phyloP scores from a whole-genome alignment of 2,888 invertebrate genomes.

The Caenorhabditis parvicauda region DNA sequence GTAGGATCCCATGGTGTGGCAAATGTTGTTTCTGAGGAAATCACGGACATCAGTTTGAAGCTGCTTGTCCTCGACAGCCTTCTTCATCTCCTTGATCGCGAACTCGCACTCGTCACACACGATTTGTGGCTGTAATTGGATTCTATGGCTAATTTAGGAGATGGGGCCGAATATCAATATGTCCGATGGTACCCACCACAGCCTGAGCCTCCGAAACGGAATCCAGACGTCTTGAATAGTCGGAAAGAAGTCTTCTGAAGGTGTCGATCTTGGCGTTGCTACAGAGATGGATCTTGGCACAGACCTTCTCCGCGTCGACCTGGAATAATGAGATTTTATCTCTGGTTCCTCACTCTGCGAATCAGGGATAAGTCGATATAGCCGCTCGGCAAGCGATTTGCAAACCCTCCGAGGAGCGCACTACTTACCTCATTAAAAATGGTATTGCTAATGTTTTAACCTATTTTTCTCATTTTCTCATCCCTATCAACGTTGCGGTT shows the following conservation, averaged over 20 bases:
- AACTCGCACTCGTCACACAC: slow-evolving; percentile 61
- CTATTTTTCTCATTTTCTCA: no score
- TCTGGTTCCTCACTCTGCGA: no score
- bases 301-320: slow-evolving; percentile 48
- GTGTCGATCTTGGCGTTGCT: slow-evolving; percentile 45
- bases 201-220: slow-evolving; percentile 11
- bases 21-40: slow-evolving; percentile 48
- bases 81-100: slow-evolving; percentile 53
- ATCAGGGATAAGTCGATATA: no score
- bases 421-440: no score
- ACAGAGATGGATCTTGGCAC: slow-evolving; percentile 54
- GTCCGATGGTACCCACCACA: neutral
- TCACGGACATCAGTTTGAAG: slow-evolving; percentile 37
- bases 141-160: neutral
- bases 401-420: no score
- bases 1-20: slow-evolving; percentile 50
- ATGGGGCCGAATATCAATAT: neutral
- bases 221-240: slow-evolving; percentile 44
- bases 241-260: slow-evolving; percentile 51
- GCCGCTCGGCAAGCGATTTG: no score
- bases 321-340: slow-evolving; percentile 26
- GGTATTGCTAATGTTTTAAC: no score
- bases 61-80: slow-evolving; percentile 45
- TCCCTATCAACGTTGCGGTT: no score
- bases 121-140: slow-evolving; percentile 38